Percentiles rank a stretch among this genome's conserved stretches.
Conservation (phyloP, 2,113 vertebrate genomes). For the Crotalus viridis region DNA sequence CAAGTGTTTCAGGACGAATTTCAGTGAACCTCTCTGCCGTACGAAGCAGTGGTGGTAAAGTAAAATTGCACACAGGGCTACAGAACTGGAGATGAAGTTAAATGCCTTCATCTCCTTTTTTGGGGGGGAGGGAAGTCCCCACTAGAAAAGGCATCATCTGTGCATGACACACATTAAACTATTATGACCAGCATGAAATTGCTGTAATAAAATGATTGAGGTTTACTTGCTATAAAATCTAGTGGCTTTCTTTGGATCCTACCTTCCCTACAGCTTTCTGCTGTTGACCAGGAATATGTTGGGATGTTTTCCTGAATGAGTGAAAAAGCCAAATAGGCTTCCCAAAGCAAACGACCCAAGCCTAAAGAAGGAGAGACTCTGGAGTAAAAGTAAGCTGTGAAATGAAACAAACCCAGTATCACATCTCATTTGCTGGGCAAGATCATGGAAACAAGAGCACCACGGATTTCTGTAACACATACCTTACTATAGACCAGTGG, state of each 20-base stretch:
- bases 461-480: background rate
- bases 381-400: background rate
- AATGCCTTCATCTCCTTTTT: slow-evolving; percentile 28
- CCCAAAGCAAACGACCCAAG: slow-evolving; percentile 62
- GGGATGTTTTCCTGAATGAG: slow-evolving; percentile 82
- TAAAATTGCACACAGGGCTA: slow-evolving; percentile 51
- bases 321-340: slow-evolving; percentile 79
- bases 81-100: slow-evolving; percentile 50
- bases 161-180: slow-evolving; percentile 68
- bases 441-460: background rate
- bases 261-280: slow-evolving; percentile 82
- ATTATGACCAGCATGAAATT: slow-evolving; percentile 41
- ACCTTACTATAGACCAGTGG: background rate
- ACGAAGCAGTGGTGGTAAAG: slow-evolving; percentile 57
- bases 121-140: background rate
- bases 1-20: slow-evolving; percentile 63
- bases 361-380: background rate
- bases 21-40: slow-evolving; percentile 60
- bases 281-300: slow-evolving; percentile 81
- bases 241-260: slow-evolving; percentile 84
- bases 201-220: slow-evolving; percentile 65
- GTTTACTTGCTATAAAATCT: slow-evolving; percentile 86
- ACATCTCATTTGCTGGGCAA: background rate
- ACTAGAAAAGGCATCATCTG: slow-evolving; percentile 68
- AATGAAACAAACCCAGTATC: background rate